Evolutionary conservation across 2,113 vertebrate genomes (phyloP), one percentile per base, ranked within the genome.

Genomic region (Rhinogobius similis): DNA sequence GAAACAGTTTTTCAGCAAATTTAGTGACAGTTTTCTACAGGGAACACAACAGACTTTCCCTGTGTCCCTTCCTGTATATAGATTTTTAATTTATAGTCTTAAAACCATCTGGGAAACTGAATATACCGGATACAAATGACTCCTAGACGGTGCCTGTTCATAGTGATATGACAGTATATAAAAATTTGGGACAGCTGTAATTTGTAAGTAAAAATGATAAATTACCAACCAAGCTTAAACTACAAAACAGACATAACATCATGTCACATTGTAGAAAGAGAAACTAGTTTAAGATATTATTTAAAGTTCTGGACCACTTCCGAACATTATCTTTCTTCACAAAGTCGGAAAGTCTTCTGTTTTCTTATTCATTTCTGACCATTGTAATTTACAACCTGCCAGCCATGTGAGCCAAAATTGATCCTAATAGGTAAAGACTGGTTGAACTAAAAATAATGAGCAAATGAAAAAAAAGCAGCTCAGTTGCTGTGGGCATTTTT

Each of bases 401-500:
- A 58, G 68, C 87, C 78, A 63, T 62, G 68, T 76, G 69, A 84
- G 48, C 62, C 26, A 12, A 4, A 61, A 39, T 77, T 83, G 73
- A 86, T 86, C 36, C 41, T 81, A 82, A 85, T 75, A 82, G 46
- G 62, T 36, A 58, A 44, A 79, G 80, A 36, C 79, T 73, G 69
- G 73, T 87, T 71, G 58, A 72, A 82, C 62, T 53, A 32, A 82
- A 79, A 82, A 70, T 81, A 82, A 88, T 75, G 76, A 84, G 74
- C 4, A 82, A 41, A 58, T 67, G 2, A 62, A 67, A 73, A 68
- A 68, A 20, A 46, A 41, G 12, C 46, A 67, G 76, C 62, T 36
- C 10, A 62, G 48, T 46, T 71, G 73, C 23, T 67, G 70, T 12
- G 6, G 71, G 24, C 73, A 65, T 76, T 82, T 82, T 82, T 61